phyloP scores from a whole-genome alignment of 2,113 vertebrate genomes.

The Propithecus coquereli region DNA sequence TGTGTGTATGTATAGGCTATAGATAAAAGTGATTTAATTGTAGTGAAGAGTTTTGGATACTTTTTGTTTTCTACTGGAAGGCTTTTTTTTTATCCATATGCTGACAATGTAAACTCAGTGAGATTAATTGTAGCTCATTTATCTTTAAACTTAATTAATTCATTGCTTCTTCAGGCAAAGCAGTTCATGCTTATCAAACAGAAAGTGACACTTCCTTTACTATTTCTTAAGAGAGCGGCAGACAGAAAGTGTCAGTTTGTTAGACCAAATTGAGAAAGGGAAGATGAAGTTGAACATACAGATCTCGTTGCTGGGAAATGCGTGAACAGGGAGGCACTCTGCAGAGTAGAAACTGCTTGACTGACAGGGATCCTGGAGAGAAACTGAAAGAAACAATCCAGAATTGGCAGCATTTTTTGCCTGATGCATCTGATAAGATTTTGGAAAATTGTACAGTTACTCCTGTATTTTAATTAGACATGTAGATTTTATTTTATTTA shows the following conservation, averaged over 20 bases:
- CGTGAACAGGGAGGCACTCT: not conserved
- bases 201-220: conserved; percentile 40
- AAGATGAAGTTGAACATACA: not conserved
- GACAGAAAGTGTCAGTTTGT: conserved; percentile 25
- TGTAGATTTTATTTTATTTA: not conserved
- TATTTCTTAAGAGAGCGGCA: not conserved
- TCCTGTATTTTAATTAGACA: not conserved
- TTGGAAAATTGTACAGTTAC: not conserved
- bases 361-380: not conserved
- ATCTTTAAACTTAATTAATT: conserved; percentile 49
- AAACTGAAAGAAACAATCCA: not conserved
- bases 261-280: conserved; percentile 4
- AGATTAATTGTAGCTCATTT: conserved; percentile 30
- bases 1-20: not conserved
- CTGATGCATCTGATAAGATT: not conserved
- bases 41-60: not conserved
- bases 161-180: conserved; percentile 4
- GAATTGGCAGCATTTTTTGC: not conserved
- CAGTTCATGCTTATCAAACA: conserved; percentile 14
- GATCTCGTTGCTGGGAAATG: not conserved
- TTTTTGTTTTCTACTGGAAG: too few relatives aligned
- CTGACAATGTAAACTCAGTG: not conserved
- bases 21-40: not conserved
- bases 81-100: not conserved
- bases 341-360: not conserved